Evolutionary conservation across 2,888 invertebrate species (phyloP), one percentile per base, ranked within the genome.

Genomic region (Petrolisthes cinctipes): DNA sequence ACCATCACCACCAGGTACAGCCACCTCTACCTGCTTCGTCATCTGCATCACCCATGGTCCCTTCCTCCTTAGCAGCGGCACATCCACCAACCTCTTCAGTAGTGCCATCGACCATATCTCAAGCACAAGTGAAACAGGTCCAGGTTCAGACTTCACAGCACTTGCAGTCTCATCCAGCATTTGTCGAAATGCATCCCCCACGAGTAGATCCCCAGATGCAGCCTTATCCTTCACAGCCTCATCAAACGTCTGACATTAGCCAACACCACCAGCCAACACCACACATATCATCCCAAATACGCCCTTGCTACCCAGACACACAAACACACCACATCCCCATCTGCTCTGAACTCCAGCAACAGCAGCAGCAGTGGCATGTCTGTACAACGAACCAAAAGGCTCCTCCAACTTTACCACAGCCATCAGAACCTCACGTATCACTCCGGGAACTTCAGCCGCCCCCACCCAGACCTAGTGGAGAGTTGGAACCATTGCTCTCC

Each of bases 371-470:
- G 20, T 20, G 20, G 71, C 71, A 71, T 14, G 6, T 71, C 7
- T 7, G n/a, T 20, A 61, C 9, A 14, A 57, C 56, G 7, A 53
- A 82, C 17, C 20, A 6, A 57, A 75, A 51, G 51, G 17, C 76
- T 0, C n/a, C 37, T 20, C 54, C 7, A 56, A 6, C 83, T 5
- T 56, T 9, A 14, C 2, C n/a, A 83, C 57, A 37, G 9, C 7
- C 1, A 23, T 6, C 81, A 73, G 75, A 86, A 4, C 81, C 61
- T 2, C 51, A 66, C n/a, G 75, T 86, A 61, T 82, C 82, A 57
- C 76, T 81, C 6, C 37, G 75, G 20, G 86, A 86, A 53, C 73
- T 86, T 11, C 78, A 83, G 51, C 86, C 86, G 79, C 85, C 85
- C 57, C 71, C 83, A n/a, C 73, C 86, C 14, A 61, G 61, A 23